Evolutionary conservation across 2,113 vertebrate genomes (phyloP), one percentile per base, ranked within the genome.

Genomic region (Sapajus apella): DNA sequence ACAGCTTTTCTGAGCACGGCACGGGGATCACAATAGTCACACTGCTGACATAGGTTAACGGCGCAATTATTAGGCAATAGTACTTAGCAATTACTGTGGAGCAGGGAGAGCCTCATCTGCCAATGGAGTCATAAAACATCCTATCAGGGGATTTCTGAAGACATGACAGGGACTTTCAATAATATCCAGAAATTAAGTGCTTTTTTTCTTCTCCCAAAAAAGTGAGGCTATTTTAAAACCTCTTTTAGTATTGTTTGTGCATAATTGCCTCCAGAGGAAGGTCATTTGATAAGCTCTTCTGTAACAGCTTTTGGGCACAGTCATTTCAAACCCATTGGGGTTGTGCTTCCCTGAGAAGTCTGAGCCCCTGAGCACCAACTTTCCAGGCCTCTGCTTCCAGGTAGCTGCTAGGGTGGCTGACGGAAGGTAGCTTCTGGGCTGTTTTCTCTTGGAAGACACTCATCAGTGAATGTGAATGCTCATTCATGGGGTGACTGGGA

Each of bases 111-210:
- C 40, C 21, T 82, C 55, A 81, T 66, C 30, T 75, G 16, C 16
- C 11, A 32, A 37, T 45, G 30, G 17, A 81, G 8, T 81, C 30
- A 82, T 76, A 64, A 64, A 87, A 43, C 7, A 45, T 5, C n/a
- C n/a, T 75, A 16, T 82, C n/a, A 73, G 21, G 32, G n/a, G 9
- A 73, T n/a, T 87, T 82, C 20, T 81, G 45, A 87, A 88, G n/a
- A 81, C 66, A 37, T 87, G 76, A 76, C 37, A 87, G 37, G 12
- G 40, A 56, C n/a, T 68, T 95, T 75, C 23, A 87, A 37, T 66
- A 37, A 88, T 66, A 30, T 88, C 6, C 20, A 55, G 8, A 43
- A 32, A 40, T 86, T 64, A 82, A 75, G 37, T 82, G 32, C 8
- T 23, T 8, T 82, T 87, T 76, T 3, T 75, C 55, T 30, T 66